These are phyloP conservation scores for Catharus minimus DNA, from an alignment of 2,113 vertebrate species.

Conservation along the genomic window DNA sequence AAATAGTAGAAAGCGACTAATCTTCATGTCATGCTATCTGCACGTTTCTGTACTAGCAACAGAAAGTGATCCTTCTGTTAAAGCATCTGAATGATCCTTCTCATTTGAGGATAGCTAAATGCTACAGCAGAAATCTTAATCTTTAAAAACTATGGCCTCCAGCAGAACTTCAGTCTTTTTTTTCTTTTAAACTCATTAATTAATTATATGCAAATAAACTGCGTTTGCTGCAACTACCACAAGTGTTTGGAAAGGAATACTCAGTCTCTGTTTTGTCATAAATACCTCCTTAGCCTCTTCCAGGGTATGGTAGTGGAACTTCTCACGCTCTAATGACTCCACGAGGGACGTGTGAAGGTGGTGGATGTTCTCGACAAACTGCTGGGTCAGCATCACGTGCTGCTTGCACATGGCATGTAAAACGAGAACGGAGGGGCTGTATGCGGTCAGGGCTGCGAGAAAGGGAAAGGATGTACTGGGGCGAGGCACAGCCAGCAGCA, in stretches of 20 bases:
- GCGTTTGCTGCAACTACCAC: background rate
- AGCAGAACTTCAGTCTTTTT: background rate
- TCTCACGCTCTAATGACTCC: conserved; percentile 73
- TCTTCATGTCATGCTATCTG: background rate
- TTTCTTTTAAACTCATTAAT: background rate
- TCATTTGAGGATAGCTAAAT: background rate
- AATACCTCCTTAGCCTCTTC: conserved; percentile 85
- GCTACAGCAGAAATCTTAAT: background rate
- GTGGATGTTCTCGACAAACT: conserved; percentile 73
- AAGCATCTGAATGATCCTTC: background rate
- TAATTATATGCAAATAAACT: background rate
- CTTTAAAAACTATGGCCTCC: background rate
- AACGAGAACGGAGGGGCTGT: conserved; percentile 72
- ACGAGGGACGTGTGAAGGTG: conserved; percentile 76
- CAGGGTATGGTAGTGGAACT: conserved; percentile 88
- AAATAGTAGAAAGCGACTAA: background rate
- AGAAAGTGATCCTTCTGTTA: background rate
- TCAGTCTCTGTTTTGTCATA: fast-evolving
- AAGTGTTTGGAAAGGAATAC: fast-evolving
- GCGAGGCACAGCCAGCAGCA: background rate
- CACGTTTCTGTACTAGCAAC: background rate
- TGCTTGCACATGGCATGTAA: conserved; percentile 84
- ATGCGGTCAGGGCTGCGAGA: conserved; percentile 70
- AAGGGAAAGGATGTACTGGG: fast-evolving
- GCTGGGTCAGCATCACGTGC: conserved; percentile 80